phyloP scores from a whole-genome alignment of 2,888 invertebrate genomes.

The Mythimna ferrago region DNA sequence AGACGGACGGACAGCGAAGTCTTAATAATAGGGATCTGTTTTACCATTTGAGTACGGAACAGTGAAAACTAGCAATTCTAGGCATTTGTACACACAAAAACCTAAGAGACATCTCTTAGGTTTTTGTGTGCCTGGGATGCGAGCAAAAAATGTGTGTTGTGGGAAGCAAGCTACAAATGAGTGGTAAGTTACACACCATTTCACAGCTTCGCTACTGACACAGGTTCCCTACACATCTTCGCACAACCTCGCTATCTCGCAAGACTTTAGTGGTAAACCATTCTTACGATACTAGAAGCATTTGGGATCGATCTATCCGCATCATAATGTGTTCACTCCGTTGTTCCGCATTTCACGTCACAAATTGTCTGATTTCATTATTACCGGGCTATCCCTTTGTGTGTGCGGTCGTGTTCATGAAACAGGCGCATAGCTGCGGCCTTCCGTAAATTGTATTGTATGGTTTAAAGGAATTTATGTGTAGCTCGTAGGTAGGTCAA shows the following conservation, averaged over 20 bases:
- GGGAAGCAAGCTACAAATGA: no score
- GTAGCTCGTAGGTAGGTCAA: not conserved
- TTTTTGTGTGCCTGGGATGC: no score
- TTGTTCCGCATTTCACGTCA: slow-evolving; percentile 20
- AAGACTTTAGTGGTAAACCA: not conserved
- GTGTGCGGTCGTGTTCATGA: slow-evolving; percentile 14
- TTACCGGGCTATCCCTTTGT: slow-evolving; percentile 44
- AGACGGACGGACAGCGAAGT: no score
- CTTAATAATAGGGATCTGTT: no score
- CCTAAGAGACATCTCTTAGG: no score
- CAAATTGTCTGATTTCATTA: slow-evolving; percentile 40
- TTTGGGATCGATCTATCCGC: slow-evolving; percentile 9
- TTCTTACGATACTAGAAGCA: slow-evolving; percentile 11
- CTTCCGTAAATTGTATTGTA: slow-evolving; percentile 5
- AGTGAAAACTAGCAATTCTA: no score
- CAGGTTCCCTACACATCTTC: not conserved
- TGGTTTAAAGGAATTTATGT: not conserved
- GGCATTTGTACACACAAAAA: no score
- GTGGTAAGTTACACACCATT: no score
- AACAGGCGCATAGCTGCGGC: slow-evolving; percentile 2
- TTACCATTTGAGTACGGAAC: no score
- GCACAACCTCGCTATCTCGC: not conserved
- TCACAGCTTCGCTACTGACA: no score
- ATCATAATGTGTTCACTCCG: slow-evolving; percentile 10
- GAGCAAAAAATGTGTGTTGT: no score